phyloP scores from a whole-genome alignment of 2,797 vertebrate species.

The Squalus acanthias region DNA sequence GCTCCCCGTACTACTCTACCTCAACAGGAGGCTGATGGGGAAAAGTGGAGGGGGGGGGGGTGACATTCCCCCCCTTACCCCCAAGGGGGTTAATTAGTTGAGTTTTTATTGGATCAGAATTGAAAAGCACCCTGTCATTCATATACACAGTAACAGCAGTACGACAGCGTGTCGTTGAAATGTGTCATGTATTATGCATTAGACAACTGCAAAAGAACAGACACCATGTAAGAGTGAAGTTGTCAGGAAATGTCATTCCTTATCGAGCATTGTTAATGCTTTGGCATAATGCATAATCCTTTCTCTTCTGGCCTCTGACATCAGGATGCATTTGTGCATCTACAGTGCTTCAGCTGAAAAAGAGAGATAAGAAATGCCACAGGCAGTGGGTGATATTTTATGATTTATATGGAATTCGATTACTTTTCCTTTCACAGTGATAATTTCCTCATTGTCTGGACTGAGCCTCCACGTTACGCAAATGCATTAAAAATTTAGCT shows the following conservation, averaged over 20 bases:
- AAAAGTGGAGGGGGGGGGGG: neutral
- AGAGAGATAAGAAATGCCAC: neutral
- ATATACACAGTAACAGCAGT: neutral
- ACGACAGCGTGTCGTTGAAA: neutral
- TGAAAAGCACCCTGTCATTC: neutral
- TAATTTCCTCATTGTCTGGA: neutral
- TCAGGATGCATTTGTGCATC: conserved; percentile 1
- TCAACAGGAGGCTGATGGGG: neutral
- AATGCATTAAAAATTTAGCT: conserved; percentile 18
- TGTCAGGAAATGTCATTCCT: neutral
- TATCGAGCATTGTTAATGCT: neutral
- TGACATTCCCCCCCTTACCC: neutral
- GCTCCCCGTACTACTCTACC: neutral
- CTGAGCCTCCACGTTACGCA: neutral
- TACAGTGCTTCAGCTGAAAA: neutral
- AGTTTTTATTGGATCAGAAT: neutral
- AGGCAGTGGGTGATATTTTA: neutral
- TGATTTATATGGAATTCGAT: neutral
- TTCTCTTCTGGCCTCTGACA: neutral
- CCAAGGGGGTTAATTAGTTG: neutral
- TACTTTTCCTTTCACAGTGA: neutral
- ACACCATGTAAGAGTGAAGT: neutral
- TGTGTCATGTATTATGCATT: neutral
- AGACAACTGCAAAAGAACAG: neutral
- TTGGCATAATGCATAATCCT: neutral